Percentiles rank a stretch among this genome's conserved stretches.
Conservation (phyloP, 1,140 invertebrate species). For the Drosophila baimaii region DNA sequence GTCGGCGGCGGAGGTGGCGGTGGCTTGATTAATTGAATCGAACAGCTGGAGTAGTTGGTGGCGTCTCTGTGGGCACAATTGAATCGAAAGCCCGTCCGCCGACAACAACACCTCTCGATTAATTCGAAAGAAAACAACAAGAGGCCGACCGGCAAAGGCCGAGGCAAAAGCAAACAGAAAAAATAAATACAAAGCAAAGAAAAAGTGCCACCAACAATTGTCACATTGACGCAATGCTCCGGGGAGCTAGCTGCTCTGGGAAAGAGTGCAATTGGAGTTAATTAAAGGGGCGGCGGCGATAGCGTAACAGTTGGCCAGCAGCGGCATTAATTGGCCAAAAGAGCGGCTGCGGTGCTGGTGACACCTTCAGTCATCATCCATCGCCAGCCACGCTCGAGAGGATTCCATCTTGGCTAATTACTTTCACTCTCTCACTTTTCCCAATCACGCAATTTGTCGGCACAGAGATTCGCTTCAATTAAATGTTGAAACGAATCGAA, state of each 20-base stretch:
- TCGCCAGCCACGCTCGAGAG: slow-evolving; percentile 25
- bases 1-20: neutral
- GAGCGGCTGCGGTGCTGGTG: slow-evolving; percentile 30
- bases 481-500: slow-evolving; percentile 46
- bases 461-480: slow-evolving; percentile 49
- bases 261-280: slow-evolving; percentile 70
- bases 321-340: slow-evolving; percentile 58
- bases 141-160: slow-evolving; percentile 15
- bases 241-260: slow-evolving; percentile 12
- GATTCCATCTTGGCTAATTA: slow-evolving; percentile 62
- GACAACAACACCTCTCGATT: slow-evolving; percentile 44
- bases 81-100: slow-evolving; percentile 46
- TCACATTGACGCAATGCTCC: slow-evolving; percentile 73
- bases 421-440: slow-evolving; percentile 63
- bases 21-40: slow-evolving; percentile 40
- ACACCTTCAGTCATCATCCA: slow-evolving; percentile 51
- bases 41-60: slow-evolving; percentile 40
- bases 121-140: slow-evolving; percentile 38
- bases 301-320: slow-evolving; percentile 54
- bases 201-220: slow-evolving; percentile 74
- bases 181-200: slow-evolving; percentile 31
- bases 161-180: slow-evolving; percentile 3
- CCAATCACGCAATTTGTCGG: slow-evolving; percentile 67
- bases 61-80: slow-evolving; percentile 30
- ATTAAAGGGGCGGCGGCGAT: slow-evolving; percentile 63